These are phyloP conservation scores for Pachliopta kotzebuea DNA, from an alignment of 2,888 invertebrate genomes.

Conservation along the genomic window DNA sequence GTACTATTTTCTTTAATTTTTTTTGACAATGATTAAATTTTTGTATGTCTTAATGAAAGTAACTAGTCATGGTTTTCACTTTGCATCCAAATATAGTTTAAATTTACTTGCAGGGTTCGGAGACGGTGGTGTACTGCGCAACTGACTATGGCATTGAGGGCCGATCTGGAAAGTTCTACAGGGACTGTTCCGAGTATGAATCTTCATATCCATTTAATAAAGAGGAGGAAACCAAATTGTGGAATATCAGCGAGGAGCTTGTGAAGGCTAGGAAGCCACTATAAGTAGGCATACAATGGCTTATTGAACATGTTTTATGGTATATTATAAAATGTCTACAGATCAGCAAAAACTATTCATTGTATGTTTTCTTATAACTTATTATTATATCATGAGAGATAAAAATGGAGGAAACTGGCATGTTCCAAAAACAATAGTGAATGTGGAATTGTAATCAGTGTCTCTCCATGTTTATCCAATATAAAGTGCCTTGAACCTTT, in stretches of 20 bases:
- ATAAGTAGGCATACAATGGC: background rate
- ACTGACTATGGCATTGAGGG: slow-evolving; percentile 81
- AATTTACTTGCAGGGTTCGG: slow-evolving; percentile 83
- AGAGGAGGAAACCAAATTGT: slow-evolving; percentile 83
- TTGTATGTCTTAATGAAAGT: no score
- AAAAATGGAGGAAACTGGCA: no score
- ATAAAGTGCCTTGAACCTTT: background rate
- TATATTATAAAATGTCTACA: background rate
- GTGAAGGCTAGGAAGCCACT: slow-evolving; percentile 60
- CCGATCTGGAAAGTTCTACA: slow-evolving; percentile 87
- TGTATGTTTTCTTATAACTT: background rate
- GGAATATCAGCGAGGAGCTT: slow-evolving; percentile 84
- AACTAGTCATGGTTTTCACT: no score
- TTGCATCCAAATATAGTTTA: background rate
- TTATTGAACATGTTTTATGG: background rate
- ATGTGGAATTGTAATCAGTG: no score
- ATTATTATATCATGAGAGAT: background rate
- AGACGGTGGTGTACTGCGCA: slow-evolving; percentile 89
- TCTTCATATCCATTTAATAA: slow-evolving; percentile 83
- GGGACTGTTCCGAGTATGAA: slow-evolving; percentile 84
- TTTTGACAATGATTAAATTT: no score
- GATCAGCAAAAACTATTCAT: background rate
- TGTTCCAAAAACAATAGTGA: no score
- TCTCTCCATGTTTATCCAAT: no score
- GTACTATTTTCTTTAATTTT: no score